These are phyloP conservation scores for Dicrurus megarhynchus DNA, from an alignment of 2,113 vertebrate species.

Conservation along the genomic window DNA sequence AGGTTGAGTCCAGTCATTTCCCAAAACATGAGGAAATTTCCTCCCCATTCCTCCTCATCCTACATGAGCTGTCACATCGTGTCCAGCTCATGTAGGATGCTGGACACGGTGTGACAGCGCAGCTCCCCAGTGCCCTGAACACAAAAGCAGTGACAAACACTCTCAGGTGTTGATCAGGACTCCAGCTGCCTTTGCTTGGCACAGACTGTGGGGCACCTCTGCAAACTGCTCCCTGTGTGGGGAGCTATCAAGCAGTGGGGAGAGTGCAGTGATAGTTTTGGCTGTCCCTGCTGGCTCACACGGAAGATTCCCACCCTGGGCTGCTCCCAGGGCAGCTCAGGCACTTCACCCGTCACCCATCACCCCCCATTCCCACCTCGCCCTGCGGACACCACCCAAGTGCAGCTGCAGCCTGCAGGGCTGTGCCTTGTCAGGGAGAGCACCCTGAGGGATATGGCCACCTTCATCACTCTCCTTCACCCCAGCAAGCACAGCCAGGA, in stretches of 20 bases:
- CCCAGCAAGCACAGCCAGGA: not conserved
- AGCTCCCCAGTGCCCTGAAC: not conserved
- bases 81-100: no score
- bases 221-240: not conserved
- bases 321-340: not conserved
- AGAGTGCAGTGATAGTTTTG: not conserved
- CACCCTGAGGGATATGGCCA: not conserved
- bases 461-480: rapidly evolving
- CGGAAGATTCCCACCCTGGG: not conserved
- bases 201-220: not conserved
- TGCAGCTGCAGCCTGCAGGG: not conserved
- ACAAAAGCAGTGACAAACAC: not conserved
- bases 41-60: no score
- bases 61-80: no score
- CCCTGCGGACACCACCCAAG: not conserved
- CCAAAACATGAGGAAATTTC: not conserved
- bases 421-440: not conserved
- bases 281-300: not conserved
- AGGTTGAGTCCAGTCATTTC: not conserved
- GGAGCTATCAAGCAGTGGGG: rapidly evolving
- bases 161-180: no score
- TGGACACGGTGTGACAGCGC: rapidly evolving
- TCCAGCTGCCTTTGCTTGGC: not conserved
- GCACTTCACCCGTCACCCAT: not conserved
- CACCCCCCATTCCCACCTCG: not conserved